phyloP scores from a whole-genome alignment of 2,797 vertebrate genomes.

The Phoxinus dragarum region DNA sequence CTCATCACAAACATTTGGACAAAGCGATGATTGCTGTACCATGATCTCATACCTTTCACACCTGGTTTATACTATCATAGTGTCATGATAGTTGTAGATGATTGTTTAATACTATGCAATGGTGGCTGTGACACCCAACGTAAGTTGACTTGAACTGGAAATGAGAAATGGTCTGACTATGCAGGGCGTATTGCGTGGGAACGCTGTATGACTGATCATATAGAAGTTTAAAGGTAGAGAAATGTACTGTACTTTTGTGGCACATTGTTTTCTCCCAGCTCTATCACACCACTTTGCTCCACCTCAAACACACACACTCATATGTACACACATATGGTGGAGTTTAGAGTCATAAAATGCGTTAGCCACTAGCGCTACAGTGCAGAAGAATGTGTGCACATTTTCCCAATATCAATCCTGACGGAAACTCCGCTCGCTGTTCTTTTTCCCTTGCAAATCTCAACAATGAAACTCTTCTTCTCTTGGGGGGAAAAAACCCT shows the following conservation, averaged over 20 bases:
- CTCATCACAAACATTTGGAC: conserved; percentile 34
- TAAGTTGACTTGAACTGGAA: not conserved
- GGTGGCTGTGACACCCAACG: not conserved
- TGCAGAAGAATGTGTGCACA: not conserved
- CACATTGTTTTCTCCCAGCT: conserved; percentile 1
- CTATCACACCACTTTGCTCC: conserved; percentile 27
- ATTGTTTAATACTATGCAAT: conserved; percentile 1
- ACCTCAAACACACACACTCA: conserved; percentile 12
- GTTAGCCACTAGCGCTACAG: not conserved
- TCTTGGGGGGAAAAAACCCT: conserved; percentile 11
- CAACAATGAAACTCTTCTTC: conserved; percentile 34
- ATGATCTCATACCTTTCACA: conserved; percentile 48
- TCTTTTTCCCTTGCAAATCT: conserved; percentile 41
- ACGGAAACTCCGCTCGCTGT: conserved; percentile 20
- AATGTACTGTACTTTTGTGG: not conserved
- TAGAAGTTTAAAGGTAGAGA: conserved; percentile 9
- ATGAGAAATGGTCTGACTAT: conserved; percentile 31
- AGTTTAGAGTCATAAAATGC: not conserved
- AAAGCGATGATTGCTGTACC: conserved; percentile 30
- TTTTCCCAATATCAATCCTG: conserved; percentile 5
- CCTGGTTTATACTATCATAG: conserved; percentile 15
- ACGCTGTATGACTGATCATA: not conserved
- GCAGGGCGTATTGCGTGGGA: not conserved
- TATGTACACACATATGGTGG: not conserved
- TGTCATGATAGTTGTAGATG: conserved; percentile 15